Evolutionary conservation across 2,113 vertebrate species (phyloP).

Genomic region (Rhinolophus ferrumequinum): DNA sequence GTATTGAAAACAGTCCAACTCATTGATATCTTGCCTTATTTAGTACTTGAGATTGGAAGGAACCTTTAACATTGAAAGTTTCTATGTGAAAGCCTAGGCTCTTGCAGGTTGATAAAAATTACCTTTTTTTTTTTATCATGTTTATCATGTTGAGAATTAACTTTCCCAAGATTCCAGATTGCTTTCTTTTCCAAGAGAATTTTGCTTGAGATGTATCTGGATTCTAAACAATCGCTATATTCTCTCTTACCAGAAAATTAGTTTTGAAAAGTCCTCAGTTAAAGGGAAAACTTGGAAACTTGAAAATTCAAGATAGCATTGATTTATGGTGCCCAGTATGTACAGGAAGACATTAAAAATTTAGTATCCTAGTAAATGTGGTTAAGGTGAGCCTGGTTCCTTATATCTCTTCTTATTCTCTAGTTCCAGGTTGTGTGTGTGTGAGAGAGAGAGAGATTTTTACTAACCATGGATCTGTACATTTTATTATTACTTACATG

Average conservation of each 20-base stretch:
- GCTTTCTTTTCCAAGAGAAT: constrained; percentile 22
- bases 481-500: background rate
- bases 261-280: background rate
- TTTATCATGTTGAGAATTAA: constrained; percentile 22
- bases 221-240: constrained; percentile 23
- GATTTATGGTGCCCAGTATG: background rate
- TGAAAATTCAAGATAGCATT: constrained; percentile 27
- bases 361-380: background rate
- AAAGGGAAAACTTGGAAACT: constrained; percentile 37
- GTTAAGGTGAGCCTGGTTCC: background rate
- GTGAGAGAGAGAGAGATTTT: background rate
- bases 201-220: background rate
- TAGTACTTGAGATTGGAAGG: background rate
- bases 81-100: background rate
- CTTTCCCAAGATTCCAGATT: background rate
- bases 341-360: background rate
- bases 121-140: background rate
- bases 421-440: background rate
- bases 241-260: background rate
- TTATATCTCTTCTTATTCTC: background rate
- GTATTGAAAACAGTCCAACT: background rate
- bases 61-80: constrained; percentile 13
- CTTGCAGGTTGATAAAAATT: background rate
- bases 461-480: background rate
- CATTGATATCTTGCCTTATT: background rate